Evolutionary conservation across 2,888 invertebrate species (phyloP), one percentile per base, ranked within the genome.

Genomic region (Tupiocoris notatus): DNA sequence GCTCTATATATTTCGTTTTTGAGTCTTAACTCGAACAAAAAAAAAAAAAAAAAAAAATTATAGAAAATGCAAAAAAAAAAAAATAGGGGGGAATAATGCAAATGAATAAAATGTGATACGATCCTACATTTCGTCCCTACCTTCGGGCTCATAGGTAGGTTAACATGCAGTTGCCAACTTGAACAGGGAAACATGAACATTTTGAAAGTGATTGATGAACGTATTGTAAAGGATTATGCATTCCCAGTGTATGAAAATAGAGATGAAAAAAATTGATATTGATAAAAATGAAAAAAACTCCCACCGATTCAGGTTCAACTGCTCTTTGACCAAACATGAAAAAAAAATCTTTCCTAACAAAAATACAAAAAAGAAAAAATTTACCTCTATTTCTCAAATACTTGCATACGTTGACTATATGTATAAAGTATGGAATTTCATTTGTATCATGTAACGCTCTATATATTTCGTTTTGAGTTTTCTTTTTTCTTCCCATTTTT

Each of bases 241-340:
- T 39, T 39, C 39, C 39, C 39, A 39, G 12, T 39, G 3, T 3
- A 39, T 39, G n/a, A n/a, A 39, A 39, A 39, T 39, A 12, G 12
- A 39, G 21, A 20, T 59, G 21, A 59, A 59, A 59, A n/a, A n/a
- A 17, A 59, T 9, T 16, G 61, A 91, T n/a, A n/a, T 79, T 88
- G 81, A 80, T 78, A 67, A 68, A 75, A 63, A 7, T 62, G 67
- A 24, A 78, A 74, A 58, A 73, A 63, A 58, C 77, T 76, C 70
- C 70, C 59, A 70, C 70, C 70, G 70, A 70, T 70, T 59, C 58
- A 59, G 70, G 70, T 70, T 70, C 70, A 70, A 70, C 70, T 70
- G 70, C 70, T 70, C 70, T 70, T 70, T 70, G 70, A 70, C 70
- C 70, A 70, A 70, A 70, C 70, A 59, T 70, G 22, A 7, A 61